Evolutionary conservation across 2,888 invertebrate species (phyloP).

Genomic region (Rhagophthalmus giganteus): DNA sequence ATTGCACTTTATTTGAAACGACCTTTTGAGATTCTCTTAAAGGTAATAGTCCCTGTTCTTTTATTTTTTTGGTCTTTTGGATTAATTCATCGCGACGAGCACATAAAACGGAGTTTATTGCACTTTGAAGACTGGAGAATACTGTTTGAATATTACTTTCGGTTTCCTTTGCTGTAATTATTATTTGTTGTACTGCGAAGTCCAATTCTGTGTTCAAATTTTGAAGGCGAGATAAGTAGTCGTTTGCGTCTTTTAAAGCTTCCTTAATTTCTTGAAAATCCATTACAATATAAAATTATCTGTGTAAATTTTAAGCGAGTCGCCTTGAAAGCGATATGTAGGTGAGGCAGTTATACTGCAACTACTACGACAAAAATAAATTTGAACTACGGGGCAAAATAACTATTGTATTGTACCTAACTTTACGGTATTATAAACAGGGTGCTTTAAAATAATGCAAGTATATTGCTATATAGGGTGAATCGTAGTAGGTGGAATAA

Average conservation of each 20-base stretch:
- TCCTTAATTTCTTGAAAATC: slow-evolving; percentile 44
- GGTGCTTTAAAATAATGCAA: no score
- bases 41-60: slow-evolving; percentile 50
- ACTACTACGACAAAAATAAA: no score
- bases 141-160: slow-evolving; percentile 42
- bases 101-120: slow-evolving; percentile 39
- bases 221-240: slow-evolving; percentile 43
- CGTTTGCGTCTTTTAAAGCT: slow-evolving; percentile 44
- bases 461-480: no score
- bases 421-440: background rate
- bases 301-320: no score
- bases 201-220: slow-evolving; percentile 42
- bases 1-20: slow-evolving; percentile 49
- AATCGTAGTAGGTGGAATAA: no score
- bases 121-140: slow-evolving; percentile 42
- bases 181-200: slow-evolving; percentile 45
- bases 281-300: slow-evolving; percentile 31
- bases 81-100: slow-evolving; percentile 42
- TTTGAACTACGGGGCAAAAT: no score
- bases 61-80: slow-evolving; percentile 39
- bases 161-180: slow-evolving; percentile 45
- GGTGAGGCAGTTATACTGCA: no score
- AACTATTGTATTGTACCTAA: no score
- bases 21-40: slow-evolving; percentile 52
- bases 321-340: no score